Conservation (phyloP, 2,113 vertebrate genomes). For the Paradoxurus hermaphroditus region DNA sequence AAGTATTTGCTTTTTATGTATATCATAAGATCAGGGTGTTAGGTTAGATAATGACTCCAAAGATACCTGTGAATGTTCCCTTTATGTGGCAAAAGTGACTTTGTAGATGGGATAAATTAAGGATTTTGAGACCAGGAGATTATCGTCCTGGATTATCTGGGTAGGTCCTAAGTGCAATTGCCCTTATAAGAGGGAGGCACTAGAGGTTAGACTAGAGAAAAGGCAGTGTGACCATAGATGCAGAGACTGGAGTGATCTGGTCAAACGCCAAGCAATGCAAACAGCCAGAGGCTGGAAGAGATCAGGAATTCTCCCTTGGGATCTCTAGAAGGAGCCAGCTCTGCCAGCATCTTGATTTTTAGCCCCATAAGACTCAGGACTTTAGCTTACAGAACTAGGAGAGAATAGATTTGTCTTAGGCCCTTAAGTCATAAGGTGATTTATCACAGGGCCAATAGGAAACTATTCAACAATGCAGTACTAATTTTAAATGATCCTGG, state of each 20-base stretch:
- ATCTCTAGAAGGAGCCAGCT: neutral
- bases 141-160: neutral
- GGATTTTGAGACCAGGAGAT: neutral
- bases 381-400: neutral
- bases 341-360: neutral
- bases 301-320: neutral
- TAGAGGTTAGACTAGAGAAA: neutral
- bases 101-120: neutral
- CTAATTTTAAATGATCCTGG: neutral
- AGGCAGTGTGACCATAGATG: neutral
- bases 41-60: neutral
- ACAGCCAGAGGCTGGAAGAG: neutral
- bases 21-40: neutral
- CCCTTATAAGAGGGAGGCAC: neutral
- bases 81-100: neutral
- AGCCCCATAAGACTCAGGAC: neutral
- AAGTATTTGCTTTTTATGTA: neutral
- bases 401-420: neutral
- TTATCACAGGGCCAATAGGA: neutral
- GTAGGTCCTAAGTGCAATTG: neutral
- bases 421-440: neutral
- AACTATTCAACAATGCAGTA: neutral
- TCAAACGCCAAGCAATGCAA: neutral
- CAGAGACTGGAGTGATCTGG: neutral
- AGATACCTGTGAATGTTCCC: neutral